A percentile compares a stretch with the other conserved stretches of the same genome.
phyloP scores from a whole-genome alignment of 1,140 invertebrate species.

The Lasioglossum albipes region DNA sequence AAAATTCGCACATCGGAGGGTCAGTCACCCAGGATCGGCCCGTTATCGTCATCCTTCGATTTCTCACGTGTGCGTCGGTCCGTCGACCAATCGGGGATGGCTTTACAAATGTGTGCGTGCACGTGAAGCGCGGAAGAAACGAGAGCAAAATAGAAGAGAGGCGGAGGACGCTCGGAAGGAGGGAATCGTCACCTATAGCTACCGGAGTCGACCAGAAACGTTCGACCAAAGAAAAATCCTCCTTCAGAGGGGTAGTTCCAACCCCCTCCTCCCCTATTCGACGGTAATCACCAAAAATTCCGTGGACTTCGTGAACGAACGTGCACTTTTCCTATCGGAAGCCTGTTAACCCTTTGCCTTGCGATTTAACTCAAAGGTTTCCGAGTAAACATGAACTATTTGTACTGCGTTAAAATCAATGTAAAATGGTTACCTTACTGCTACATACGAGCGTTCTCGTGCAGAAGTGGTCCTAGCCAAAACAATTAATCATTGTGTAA shows the following conservation, averaged over 20 bases:
- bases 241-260: background rate
- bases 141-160: slow-evolving; percentile 29
- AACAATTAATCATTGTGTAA: too few relatives aligned
- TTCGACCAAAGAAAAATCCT: background rate
- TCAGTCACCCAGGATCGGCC: slow-evolving; percentile 52
- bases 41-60: slow-evolving; percentile 54
- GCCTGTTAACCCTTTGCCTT: too few relatives aligned
- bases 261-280: too few relatives aligned
- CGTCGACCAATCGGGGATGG: background rate
- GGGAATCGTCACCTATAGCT: slow-evolving; percentile 18
- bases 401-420: too few relatives aligned
- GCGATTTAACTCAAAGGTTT: too few relatives aligned
- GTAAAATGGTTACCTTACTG: too few relatives aligned
- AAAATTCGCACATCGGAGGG: slow-evolving; percentile 41
- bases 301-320: slow-evolving; percentile 39
- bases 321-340: too few relatives aligned
- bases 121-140: slow-evolving; percentile 11
- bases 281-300: slow-evolving; percentile 54
- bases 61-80: slow-evolving; percentile 53
- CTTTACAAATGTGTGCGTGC: too few relatives aligned
- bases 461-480: too few relatives aligned
- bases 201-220: background rate
- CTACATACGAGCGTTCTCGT: too few relatives aligned
- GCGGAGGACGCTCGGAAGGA: background rate
- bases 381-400: too few relatives aligned